Conservation (phyloP, 92 coral and sea anemone genomes). For the Zoanthus sociatus region DNA sequence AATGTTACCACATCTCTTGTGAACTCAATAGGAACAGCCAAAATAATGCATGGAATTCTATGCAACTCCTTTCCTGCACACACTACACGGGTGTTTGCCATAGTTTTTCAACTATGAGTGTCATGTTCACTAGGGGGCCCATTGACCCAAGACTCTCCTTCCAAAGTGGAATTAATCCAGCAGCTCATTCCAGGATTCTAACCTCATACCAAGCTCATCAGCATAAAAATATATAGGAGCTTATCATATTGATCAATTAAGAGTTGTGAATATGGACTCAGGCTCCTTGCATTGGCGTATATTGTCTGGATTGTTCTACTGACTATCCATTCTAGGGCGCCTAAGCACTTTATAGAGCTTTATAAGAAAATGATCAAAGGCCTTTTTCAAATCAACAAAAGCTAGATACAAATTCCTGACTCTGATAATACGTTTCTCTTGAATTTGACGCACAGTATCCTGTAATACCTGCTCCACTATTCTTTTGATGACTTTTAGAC, state of each 20-base stretch:
- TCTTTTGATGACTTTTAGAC: conserved; percentile 42
- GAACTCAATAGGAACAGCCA: conserved; percentile 20
- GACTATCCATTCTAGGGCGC: not conserved
- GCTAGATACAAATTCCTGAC: not conserved
- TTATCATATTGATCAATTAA: not conserved
- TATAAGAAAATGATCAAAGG: not conserved
- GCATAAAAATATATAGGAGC: conserved; percentile 2
- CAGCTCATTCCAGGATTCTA: conserved; percentile 14
- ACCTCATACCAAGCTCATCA: not conserved
- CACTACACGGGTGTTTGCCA: conserved; percentile 3
- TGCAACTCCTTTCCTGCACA: conserved; percentile 29
- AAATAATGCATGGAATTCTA: not conserved
- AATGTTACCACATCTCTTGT: not conserved
- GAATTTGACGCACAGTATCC: not conserved
- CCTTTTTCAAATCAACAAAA: not conserved
- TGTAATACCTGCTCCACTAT: not conserved
- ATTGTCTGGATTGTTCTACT: not conserved
- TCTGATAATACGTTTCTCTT: not conserved
- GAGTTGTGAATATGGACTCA: not conserved
- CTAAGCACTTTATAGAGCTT: not conserved
- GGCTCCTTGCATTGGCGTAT: conserved; percentile 1
- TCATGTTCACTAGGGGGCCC: conserved; percentile 11
- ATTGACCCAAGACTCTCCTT: conserved; percentile 11
- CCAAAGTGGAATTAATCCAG: conserved; percentile 4
- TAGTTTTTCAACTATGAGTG: not conserved